Conservation (phyloP, 2,888 invertebrate species). For the Lysandra bellargus region DNA sequence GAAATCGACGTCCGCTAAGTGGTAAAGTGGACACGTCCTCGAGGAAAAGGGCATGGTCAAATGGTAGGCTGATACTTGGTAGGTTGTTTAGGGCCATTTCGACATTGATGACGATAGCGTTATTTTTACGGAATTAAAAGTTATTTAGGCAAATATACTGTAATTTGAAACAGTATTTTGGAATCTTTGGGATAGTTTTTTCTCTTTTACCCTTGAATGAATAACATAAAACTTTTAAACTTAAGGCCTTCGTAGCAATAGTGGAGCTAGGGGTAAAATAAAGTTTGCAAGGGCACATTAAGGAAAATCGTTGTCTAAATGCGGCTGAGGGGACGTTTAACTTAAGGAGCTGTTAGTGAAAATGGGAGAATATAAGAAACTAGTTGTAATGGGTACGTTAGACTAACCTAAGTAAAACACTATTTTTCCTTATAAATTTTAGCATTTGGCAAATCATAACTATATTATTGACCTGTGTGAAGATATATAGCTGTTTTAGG, state of each 20-base stretch:
- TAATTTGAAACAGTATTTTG: no score
- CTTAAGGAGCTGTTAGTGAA: not conserved
- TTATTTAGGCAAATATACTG: no score
- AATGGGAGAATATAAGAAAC: not conserved
- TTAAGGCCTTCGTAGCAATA: not conserved
- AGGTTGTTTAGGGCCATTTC: no score
- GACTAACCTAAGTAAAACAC: not conserved
- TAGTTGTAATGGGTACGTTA: not conserved
- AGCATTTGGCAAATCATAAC: not conserved
- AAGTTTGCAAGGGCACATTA: not conserved
- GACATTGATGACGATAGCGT: no score
- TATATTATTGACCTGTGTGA: no score
- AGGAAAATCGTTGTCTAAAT: conserved; percentile 2
- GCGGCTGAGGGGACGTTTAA: not conserved
- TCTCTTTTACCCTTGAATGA: not conserved
- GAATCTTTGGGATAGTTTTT: not conserved
- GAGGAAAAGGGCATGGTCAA: no score
- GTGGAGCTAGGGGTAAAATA: not conserved
- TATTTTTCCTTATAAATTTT: not conserved
- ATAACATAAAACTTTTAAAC: conserved; percentile 7
- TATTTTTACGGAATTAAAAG: no score
- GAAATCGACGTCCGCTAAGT: not conserved
- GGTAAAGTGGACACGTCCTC: no score
- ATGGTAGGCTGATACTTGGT: no score
- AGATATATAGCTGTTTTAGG: no score